Evolutionary conservation across 2,888 invertebrate species (phyloP).

Genomic region (Cheilosia impressa): DNA sequence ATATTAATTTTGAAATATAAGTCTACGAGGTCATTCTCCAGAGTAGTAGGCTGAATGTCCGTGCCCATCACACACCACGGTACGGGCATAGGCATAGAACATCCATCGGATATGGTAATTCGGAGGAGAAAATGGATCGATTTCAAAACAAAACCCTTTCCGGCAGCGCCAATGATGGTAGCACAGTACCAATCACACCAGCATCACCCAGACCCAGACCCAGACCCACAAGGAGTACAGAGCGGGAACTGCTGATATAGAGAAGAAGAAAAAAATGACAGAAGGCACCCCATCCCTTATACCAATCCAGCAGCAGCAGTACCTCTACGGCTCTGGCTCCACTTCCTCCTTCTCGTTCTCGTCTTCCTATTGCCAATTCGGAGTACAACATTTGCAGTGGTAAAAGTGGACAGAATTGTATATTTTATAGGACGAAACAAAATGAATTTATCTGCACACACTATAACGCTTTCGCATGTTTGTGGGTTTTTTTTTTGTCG

Average conservation of each 20-base stretch:
- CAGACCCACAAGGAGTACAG: conserved; percentile 53
- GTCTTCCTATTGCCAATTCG: conserved; percentile 61
- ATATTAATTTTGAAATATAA: conserved; percentile 77
- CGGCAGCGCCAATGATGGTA: conserved; percentile 68
- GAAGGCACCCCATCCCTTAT: conserved; percentile 35
- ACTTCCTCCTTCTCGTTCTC: conserved; percentile 17
- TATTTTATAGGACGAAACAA: conserved; percentile 75
- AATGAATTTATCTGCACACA: conserved; percentile 75
- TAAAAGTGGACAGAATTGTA: conserved; percentile 74
- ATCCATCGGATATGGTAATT: conserved; percentile 73
- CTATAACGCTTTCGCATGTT: conserved; percentile 74
- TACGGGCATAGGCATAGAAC: conserved; percentile 43
- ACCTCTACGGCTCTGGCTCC: conserved; percentile 17
- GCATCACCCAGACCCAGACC: conserved; percentile 64
- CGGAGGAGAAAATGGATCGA: conserved; percentile 75
- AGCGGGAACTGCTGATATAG: conserved; percentile 36
- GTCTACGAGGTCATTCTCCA: conserved; percentile 74
- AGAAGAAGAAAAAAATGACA: conserved; percentile 58
- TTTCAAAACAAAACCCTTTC: conserved; percentile 75
- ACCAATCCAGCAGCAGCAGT: not conserved
- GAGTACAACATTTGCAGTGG: conserved; percentile 73
- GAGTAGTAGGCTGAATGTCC: conserved; percentile 68
- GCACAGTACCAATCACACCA: conserved; percentile 67
- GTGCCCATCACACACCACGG: conserved; percentile 21
- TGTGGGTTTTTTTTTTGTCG: conserved; percentile 72